Percentiles rank a stretch among this genome's conserved stretches.
Evolutionary conservation across 2,888 invertebrate species (phyloP).

Genomic region (Oscheius sp.): DNA sequence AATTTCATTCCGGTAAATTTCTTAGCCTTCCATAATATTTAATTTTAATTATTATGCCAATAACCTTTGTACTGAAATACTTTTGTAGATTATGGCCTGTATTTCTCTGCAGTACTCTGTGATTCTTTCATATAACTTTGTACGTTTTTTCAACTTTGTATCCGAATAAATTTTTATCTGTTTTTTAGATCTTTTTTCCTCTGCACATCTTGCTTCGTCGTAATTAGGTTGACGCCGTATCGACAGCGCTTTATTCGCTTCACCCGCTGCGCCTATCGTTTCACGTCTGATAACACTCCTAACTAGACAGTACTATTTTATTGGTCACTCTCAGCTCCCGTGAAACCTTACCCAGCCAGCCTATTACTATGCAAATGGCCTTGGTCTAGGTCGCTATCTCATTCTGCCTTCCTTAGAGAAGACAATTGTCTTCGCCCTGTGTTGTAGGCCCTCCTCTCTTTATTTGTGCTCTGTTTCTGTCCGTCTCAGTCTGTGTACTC

Average conservation of each 20-base stretch:
- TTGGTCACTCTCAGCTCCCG: neutral
- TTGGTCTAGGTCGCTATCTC: neutral
- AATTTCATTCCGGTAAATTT: no score
- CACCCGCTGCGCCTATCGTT: neutral
- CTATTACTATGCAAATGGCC: neutral
- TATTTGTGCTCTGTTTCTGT: conserved; percentile 18
- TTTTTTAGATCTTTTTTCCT: neutral
- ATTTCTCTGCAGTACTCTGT: neutral
- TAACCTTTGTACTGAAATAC: no score
- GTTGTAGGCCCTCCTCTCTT: neutral
- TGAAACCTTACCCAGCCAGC: neutral
- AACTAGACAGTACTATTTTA: neutral
- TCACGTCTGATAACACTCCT: neutral
- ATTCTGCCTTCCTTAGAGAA: neutral
- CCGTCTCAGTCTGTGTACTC: conserved; percentile 10
- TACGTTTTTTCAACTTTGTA: neutral
- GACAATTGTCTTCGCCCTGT: neutral
- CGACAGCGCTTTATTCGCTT: neutral
- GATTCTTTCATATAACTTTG: neutral
- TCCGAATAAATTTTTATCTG: neutral
- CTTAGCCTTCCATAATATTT: no score
- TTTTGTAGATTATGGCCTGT: neutral
- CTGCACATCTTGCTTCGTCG: neutral
- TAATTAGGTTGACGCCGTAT: conserved; percentile 1
- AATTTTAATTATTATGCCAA: no score